phyloP scores from a whole-genome alignment of 1,140 invertebrate genomes.

The Drosophila truncata region DNA sequence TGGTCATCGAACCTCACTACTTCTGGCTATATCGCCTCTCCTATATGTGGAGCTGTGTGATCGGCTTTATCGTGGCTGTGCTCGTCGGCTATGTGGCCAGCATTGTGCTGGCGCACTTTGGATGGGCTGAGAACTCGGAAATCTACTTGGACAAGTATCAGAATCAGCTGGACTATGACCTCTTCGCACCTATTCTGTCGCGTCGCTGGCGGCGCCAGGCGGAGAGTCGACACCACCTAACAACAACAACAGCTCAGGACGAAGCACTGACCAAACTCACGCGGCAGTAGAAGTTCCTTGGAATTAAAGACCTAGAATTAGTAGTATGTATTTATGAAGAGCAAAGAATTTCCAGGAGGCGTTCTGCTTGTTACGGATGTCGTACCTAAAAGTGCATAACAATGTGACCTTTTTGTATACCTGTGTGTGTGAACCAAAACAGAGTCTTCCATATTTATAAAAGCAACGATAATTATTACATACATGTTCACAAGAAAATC shows the following conservation, averaged over 20 bases:
- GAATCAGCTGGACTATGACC: conserved; percentile 86
- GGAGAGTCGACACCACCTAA: conserved; percentile 4
- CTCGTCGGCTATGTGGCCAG: conserved; percentile 88
- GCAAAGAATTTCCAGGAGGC: conserved; percentile 42
- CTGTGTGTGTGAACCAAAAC: conserved; percentile 52
- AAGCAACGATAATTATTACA: conserved; percentile 53
- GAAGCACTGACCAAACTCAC: conserved; percentile 62
- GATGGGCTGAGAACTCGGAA: conserved; percentile 75
- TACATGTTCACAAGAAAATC: conserved; percentile 29
- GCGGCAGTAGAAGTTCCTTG: conserved; percentile 10
- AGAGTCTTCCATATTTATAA: conserved; percentile 70
- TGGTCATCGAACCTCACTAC: conserved; percentile 42
- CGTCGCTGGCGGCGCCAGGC: conserved; percentile 60
- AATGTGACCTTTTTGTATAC: conserved; percentile 79
- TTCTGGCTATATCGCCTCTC: conserved; percentile 88
- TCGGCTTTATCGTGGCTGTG: conserved; percentile 89
- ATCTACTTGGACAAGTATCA: conserved; percentile 62
- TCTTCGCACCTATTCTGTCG: conserved; percentile 89
- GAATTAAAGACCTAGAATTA: conserved; percentile 17
- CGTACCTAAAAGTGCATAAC: conserved; percentile 75
- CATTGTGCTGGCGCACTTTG: conserved; percentile 67
- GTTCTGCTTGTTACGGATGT: conserved; percentile 44
- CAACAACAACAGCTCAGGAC: conserved; percentile 22
- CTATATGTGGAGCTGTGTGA: conserved; percentile 93
- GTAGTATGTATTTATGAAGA: conserved; percentile 34